Evolutionary conservation across 37 sponge, comb jelly and placozoan species (phyloP), one percentile per base, ranked within the genome.

Genomic region (Hexactinellida sp.): DNA sequence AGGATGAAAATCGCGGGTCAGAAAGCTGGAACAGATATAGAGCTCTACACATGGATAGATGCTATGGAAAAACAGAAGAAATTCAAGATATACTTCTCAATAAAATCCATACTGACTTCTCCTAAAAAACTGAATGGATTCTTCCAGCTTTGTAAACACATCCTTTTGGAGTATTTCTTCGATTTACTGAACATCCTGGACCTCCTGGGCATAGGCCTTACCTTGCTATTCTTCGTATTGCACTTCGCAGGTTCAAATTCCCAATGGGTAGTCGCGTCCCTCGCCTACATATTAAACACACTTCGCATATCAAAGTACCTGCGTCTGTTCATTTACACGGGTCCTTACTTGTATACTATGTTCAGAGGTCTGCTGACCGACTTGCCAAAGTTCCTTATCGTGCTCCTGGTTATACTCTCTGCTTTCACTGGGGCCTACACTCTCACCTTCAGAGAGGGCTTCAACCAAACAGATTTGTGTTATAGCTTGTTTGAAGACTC

Each of bases 1-100:
- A n/a, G 13, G 76, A n/a, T 63, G 5, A 23, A 23, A n/a, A 28
- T 63, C 3, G 3, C 76, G 3, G 76, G 76, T 21, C 76, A n/a
- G 76, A 63, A 63, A n/a, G 76, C 76, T 63, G 76, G 76, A 25
- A 63, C 76, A n/a, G 76, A 63, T n/a, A n/a, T 63, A 25, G 76
- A 63, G 30, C 21, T 63, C 1, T 63, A 63, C 30, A 63, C 76
- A 5, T 63, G 76, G 76, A 63, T 63, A 28, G 76, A 63, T n/a
- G 76, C 76, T 7, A 63, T 63, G 76, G 30, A 63, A n/a, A 63
- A 63, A 63, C 19, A 3, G 3, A 63, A 63, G 76, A 63, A 63
- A n/a, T 25, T 63, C 76, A 7, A 10, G 25, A 32, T 3, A 23
- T 63, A 25, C 13, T 63, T 63, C 28, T 10, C 76, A 63, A 25